Base-by-base conservation (phyloP, 2,113 vertebrate species). In the Ondatra zibethicus region DNA sequence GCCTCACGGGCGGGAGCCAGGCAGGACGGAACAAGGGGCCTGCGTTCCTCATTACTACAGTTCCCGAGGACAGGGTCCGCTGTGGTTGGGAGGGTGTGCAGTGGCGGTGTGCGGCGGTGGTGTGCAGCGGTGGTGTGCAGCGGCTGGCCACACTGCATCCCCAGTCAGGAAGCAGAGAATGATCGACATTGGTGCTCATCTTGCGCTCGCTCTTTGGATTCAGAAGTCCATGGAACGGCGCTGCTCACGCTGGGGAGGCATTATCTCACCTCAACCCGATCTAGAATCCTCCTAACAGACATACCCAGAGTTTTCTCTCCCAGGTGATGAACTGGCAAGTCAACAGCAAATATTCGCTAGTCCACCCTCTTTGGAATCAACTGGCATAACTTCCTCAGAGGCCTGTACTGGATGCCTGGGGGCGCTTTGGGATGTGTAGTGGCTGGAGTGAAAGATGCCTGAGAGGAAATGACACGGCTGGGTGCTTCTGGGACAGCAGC, bases 381-480 rank as follows among this genome's bases (percentile, higher is more conserved):
- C 19, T 21, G 77, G 31, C 9, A 12, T 33, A n/a, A 19, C 50
- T 21, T 80, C 19, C 50, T 5, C 77, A 80, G 29, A n/a, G 68
- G 36, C 45, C 23, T 6, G 0, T 0, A 19, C 29, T 58, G 7
- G 11, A 9, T 17, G 29, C 19, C n/a, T 65, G 0, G 0, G 23
- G 21, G 50, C 50, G 25, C 42, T 72, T 13, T 31, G 29, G 19
- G 42, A 12, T n/a, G 3, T 42, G n/a, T 23, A 25, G 61, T 25
- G 7, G 23, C 52, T 61, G 21, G 10, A 61, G 36, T 82, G 23
- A n/a, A 61, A 77, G 45, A 77, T 77, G 45, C 27, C 45, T 17
- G 55, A 85, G n/a, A 63, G 11, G 13, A 65, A 39, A 8, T 16
- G 81, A 63, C 12, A 42, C 39, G 23, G 3, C 21, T 84, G 55